These are phyloP conservation scores for Tachystola acroxantha DNA, from an alignment of 2,888 invertebrate genomes.

Conservation along the genomic window DNA sequence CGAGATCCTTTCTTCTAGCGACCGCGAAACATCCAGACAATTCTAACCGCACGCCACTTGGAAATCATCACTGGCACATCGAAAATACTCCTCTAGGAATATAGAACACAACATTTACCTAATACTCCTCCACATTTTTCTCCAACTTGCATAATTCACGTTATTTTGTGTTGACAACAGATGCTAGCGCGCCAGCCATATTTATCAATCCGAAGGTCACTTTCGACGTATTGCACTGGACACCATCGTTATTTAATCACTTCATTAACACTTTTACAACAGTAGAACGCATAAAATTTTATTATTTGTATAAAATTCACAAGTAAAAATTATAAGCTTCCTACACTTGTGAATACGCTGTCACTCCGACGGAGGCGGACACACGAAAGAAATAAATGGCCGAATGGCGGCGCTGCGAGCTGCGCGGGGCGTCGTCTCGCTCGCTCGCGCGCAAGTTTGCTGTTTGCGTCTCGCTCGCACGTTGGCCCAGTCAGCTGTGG, in stretches of 20 bases:
- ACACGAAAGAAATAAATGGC: slow-evolving; percentile 73
- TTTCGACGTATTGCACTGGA: slow-evolving; percentile 27
- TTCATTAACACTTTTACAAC: slow-evolving; percentile 23
- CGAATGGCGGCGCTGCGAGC: slow-evolving; percentile 43
- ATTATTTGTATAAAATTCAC: slow-evolving; percentile 58
- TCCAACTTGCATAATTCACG: slow-evolving; percentile 74
- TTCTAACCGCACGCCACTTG: slow-evolving; percentile 19
- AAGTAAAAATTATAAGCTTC: slow-evolving; percentile 58
- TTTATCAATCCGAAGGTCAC: slow-evolving; percentile 32
- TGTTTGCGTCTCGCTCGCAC: slow-evolving; percentile 43
- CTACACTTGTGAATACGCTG: slow-evolving; percentile 57
- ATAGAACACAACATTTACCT: slow-evolving; percentile 55
- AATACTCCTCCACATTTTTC: slow-evolving; percentile 66
- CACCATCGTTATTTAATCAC: slow-evolving; percentile 9
- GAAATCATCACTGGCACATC: slow-evolving; percentile 17
- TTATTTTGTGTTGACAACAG: slow-evolving; percentile 72
- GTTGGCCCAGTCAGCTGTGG: slow-evolving; percentile 70
- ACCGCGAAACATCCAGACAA: slow-evolving; percentile 14
- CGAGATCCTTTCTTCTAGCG: neutral
- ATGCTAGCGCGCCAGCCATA: slow-evolving; percentile 61
- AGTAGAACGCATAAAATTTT: slow-evolving; percentile 51
- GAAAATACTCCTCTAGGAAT: slow-evolving; percentile 22
- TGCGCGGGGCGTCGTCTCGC: slow-evolving; percentile 33
- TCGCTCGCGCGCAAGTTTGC: slow-evolving; percentile 25
- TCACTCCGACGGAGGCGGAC: slow-evolving; percentile 65